Evolutionary conservation across 2,888 invertebrate genomes (phyloP), one percentile per base, ranked within the genome.

Genomic region (Megalurothrips usitatus): DNA sequence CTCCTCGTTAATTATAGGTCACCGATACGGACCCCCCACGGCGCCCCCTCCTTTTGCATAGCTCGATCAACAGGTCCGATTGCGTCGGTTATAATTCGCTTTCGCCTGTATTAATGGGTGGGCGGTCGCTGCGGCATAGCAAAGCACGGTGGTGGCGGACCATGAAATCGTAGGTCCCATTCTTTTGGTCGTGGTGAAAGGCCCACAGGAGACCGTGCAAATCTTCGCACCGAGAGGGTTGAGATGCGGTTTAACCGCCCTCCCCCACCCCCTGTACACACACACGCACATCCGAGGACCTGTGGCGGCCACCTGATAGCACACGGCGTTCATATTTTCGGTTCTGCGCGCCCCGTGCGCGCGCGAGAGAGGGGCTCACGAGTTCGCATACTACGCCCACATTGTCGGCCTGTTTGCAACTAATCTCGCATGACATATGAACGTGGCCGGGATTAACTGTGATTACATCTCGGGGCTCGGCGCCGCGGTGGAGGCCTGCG

Each of bases 341-440:
- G 68, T 23, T 26, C 23, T 23, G 68, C 58, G 58, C 58, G 17
- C 58, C 0, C 58, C 58, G 34, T 43, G 34, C 34, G 6, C 34
- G 34, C 3, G 19, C 8, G 68, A 75, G 68, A 12, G 68, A 23
- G n/a, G 26, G 68, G 68, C 68, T 75, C 68, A 75, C 68, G 68
- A 26, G 26, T 75, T 75, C 68, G 68, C 68, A 75, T 43, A 43
- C 26, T 75, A 75, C 23, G 68, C 68, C n/a, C 68, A 26, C 68
- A 26, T 75, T 26, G 68, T 75, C 68, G 68, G 68, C 68, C 68
- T 75, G 68, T 75, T 75, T 75, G 68, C 68, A 75, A 75, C 68
- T 75, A 75, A 75, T 75, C 68, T 75, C 68, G 68, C 68, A 75
- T 75, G 68, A 75, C 68, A 75, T 75, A 75, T 75, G 68, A 75